These are phyloP conservation scores for Pollenia labialis DNA, from an alignment of 2,888 invertebrate genomes.

Conservation along the genomic window DNA sequence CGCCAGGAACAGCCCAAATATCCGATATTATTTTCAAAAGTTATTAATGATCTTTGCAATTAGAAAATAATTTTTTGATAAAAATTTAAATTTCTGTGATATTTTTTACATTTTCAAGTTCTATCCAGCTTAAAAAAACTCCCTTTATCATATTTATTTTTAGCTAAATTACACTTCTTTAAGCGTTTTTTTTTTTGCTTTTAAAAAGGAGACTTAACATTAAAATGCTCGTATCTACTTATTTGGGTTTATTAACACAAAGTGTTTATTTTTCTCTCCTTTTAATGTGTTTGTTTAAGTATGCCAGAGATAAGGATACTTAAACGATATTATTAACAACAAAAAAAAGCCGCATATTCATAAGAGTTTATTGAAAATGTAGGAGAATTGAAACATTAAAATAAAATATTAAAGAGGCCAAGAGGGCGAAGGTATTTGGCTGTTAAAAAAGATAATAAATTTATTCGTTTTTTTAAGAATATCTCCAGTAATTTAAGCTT, in stretches of 20 bases:
- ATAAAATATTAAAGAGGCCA: not conserved
- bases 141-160: not conserved
- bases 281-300: constrained; percentile 10
- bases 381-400: constrained; percentile 23
- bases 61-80: no score
- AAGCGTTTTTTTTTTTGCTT: not conserved
- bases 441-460: not conserved
- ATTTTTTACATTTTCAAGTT: no score
- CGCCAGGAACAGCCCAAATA: no score
- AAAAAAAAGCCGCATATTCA: constrained; percentile 25
- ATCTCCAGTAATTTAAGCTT: not conserved
- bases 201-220: constrained; percentile 38
- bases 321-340: constrained; percentile 28
- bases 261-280: constrained; percentile 14
- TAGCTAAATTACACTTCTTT: constrained; percentile 13
- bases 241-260: constrained; percentile 22
- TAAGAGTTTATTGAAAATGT: constrained; percentile 37
- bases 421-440: not conserved
- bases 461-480: not conserved
- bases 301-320: constrained; percentile 54
- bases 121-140: not conserved
- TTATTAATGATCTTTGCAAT: no score
- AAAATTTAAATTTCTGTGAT: no score
- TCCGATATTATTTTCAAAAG: no score
- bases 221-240: constrained; percentile 18